Base-by-base conservation (phyloP, 2,797 vertebrate species). In the Pagetopsis macropterus region DNA sequence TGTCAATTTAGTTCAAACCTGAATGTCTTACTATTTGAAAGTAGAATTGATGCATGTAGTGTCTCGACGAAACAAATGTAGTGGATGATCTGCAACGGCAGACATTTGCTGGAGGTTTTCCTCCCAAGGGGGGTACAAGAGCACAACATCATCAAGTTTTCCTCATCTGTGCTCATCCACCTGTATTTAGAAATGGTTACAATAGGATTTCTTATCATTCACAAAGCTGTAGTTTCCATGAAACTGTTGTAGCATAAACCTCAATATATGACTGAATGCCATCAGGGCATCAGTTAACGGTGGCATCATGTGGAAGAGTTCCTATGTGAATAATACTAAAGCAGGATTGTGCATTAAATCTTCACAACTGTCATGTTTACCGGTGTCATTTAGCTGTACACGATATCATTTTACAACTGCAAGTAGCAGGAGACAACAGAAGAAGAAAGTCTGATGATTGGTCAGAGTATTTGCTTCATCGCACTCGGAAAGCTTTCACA, bases 181-280 rank as follows among this genome's bases (percentile, higher is more conserved):
- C 45, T 68, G 56, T 80, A 13, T 85, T 76, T 84, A 82, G 65
- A 83, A 84, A 76, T 78, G 59, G 65, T 75, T 86, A 43, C 23
- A 58, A 9, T 84, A 83, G 75, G 78, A 31, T 83, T 82, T 80
- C 21, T 78, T 59, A 66, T 82, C 60, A 69, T 88, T 84, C 80
- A 73, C 79, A 48, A 85, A 85, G 67, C 85, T 85, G 84, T 94
- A 93, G 94, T 95, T 95, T 95, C 94, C 90, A 90, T 95, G 91
- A 94, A 94, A 94, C 90, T 90, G 85, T 91, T 57, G 65, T 84
- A 64, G 70, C 70, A 76, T 73, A 17, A 84, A 79, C 27, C 71
- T 61, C 72, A 70, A 71, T 72, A 75, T 84, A 58, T 66, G 76
- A 58, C 77, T 57, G 64, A 70, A 67, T 31, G 70, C 77, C 70